phyloP scores from a whole-genome alignment of 1,140 invertebrate species.

The Bombus waltoni region DNA sequence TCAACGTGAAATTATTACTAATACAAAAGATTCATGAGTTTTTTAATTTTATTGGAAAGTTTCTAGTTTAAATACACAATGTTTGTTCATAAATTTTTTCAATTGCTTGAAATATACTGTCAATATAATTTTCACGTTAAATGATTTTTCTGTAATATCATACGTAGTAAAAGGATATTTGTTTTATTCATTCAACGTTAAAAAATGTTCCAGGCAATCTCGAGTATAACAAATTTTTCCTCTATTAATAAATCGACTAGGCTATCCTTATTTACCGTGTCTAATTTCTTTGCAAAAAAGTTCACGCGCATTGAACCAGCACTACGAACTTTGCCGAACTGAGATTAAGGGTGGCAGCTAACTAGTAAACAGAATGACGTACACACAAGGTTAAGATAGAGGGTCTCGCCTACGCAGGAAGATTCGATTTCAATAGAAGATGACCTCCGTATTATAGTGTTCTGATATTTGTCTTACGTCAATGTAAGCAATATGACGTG shows the following conservation, averaged over 20 bases:
- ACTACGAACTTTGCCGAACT: not conserved
- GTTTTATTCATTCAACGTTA: not conserved
- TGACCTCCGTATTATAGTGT: not conserved
- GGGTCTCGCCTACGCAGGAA: slow-evolving; percentile 7
- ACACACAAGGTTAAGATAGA: not conserved
- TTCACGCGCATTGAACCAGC: not conserved
- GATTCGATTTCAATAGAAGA: not conserved
- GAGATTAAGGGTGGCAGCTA: slow-evolving; percentile 26
- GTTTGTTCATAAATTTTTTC: not conserved
- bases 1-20: too few species aligned
- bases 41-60: not conserved
- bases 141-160: too few species aligned
- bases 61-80: too few species aligned
- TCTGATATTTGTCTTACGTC: not conserved
- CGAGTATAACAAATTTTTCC: not conserved
- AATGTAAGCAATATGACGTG: not conserved
- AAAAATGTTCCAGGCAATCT: not conserved
- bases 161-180: not conserved
- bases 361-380: slow-evolving; percentile 18
- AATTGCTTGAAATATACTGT: not conserved
- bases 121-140: not conserved
- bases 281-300: not conserved
- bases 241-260: not conserved
- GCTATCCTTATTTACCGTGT: not conserved
- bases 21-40: not conserved